Conservation (phyloP, 2,113 vertebrate genomes). For the Colius striatus region DNA sequence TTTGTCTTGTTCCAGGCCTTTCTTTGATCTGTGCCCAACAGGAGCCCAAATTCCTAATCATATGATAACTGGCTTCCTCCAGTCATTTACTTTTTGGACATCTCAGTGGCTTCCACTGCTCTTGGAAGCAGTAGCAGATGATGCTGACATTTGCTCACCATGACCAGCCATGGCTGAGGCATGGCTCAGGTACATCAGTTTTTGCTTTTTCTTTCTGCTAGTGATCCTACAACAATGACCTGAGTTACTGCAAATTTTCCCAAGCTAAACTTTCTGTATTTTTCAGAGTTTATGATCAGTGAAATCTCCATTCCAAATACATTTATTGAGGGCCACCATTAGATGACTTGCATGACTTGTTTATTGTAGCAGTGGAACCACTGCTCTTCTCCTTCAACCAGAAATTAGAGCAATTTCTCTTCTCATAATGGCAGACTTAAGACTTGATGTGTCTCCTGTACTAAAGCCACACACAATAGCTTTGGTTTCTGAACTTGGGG, state of each 20-base stretch:
- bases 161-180: neutral
- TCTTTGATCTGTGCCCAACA: constrained; percentile 29
- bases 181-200: neutral
- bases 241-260: neutral
- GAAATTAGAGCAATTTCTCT: neutral
- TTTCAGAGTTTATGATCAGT: neutral
- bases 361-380: neutral
- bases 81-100: neutral
- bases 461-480: neutral
- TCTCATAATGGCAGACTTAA: neutral
- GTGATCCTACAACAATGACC: neutral
- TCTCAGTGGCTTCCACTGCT: neutral
- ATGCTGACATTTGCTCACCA: neutral
- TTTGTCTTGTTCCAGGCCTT: constrained; percentile 40
- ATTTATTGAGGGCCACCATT: neutral
- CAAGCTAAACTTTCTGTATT: neutral
- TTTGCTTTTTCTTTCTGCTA: neutral
- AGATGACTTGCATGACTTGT: neutral
- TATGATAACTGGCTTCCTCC: neutral
- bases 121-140: neutral
- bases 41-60: neutral
- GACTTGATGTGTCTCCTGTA: neutral
- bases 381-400: neutral
- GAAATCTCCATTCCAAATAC: neutral
- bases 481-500: neutral